phyloP scores from a whole-genome alignment of 2,113 vertebrate genomes.

The Pachyramphus minor region DNA sequence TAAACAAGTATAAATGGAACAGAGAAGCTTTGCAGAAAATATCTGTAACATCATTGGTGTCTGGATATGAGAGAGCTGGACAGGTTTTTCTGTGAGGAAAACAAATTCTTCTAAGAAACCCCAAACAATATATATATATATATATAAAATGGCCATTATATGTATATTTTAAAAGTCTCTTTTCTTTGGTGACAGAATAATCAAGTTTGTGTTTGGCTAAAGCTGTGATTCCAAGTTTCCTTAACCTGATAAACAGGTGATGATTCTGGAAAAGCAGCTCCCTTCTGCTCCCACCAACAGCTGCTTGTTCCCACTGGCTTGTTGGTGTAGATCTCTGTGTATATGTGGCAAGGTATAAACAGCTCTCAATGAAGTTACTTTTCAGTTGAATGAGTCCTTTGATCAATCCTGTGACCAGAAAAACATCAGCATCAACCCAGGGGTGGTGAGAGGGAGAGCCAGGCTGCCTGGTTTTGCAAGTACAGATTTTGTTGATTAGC shows the following conservation, averaged over 20 bases:
- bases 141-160: neutral
- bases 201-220: neutral
- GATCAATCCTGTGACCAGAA: neutral
- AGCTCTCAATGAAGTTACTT: neutral
- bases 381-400: neutral
- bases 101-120: neutral
- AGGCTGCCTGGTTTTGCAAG: neutral
- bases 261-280: neutral
- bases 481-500: neutral
- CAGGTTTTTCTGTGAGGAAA: neutral
- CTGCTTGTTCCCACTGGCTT: neutral
- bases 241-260: neutral
- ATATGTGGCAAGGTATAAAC: neutral
- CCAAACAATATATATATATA: no score
- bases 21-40: constrained; percentile 2
- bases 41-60: neutral
- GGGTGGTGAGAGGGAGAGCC: neutral
- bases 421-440: neutral
- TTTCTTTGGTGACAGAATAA: neutral
- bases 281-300: neutral
- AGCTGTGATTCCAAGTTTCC: neutral
- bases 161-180: neutral
- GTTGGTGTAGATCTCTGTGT: neutral
- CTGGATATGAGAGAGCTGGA: neutral
- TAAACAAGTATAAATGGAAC: neutral